Evolutionary conservation across 2,888 invertebrate genomes (phyloP), one percentile per base, ranked within the genome.

Genomic region (Oegoconia quadripuncta): DNA sequence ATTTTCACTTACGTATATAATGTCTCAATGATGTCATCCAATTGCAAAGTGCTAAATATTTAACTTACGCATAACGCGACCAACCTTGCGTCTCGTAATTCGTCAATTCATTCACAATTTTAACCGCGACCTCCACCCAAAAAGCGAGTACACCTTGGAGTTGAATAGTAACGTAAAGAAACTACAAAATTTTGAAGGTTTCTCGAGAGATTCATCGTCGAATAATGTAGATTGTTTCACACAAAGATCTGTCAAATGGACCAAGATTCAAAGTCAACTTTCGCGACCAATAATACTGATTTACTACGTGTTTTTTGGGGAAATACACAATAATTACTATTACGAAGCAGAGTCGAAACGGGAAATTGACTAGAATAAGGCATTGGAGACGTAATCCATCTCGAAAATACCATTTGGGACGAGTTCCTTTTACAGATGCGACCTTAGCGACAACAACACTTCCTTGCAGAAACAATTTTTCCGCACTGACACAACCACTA

Each of bases 401-500:
- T 60, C 62, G 69, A 69, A 74, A 63, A 75, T 74, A 74, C 77
- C 75, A 74, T 74, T 67, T 74, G 70, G 39, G 43, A 48, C 52
- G 56, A 56, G 50, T 59, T 50, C 63, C 64, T 61, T 64, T 55
- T 64, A 49, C 37, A 55, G 74, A 67, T 59, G 60, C 77, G 79
- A 83, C 83, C 82, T 87, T 78, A 76, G 55, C 57, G 59, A 54
- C 50, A 71, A 74, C 65, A 70, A 65, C 65, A 74, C 68, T 77
- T 75, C 69, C 65, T 70, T 58, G 58, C 65, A 59, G 57, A 55
- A 60, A 53, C 59, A 41, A 50, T 51, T 53, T 55, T 50, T 55
- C 56, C 48, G 62, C 74, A 73, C 65, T 60, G 59, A 59, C 73
- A 72, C 65, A 37, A 46, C 41, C 48, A 48, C 44, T 59, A 67